Base-by-base conservation (phyloP, 2,888 invertebrate genomes). In the Andrena marginata region DNA sequence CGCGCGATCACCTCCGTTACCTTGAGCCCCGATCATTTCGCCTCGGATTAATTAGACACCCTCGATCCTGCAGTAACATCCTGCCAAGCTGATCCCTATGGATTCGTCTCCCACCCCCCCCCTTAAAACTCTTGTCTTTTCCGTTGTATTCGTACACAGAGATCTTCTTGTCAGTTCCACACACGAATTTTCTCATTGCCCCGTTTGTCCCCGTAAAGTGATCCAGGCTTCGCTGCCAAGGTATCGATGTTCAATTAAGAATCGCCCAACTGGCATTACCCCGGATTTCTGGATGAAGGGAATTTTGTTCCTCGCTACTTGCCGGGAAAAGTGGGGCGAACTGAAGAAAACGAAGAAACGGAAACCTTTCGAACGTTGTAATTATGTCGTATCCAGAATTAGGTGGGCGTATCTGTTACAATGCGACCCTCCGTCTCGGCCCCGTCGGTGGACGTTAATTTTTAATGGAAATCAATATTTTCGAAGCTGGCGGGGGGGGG, bases 1-100 rank as follows among this genome's bases (percentile, higher is more conserved):
- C 56, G 23, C 20, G 23, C 20, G 56, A 26, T 10, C 56, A 26
- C 56, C 56, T 56, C 26, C 56, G 26, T 56, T 56, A 56, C 10
- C 33, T n/a, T 63, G 26, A 54, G 35, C 72, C 20, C 16, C 33
- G 35, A 72, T 72, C 33, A n/a, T 10, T 33, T 26, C 35, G 42
- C 54, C 26, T 42, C 31, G 64, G 54, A 64, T 64, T 72, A 54
- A 72, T 72, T 72, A 54, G 64, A 64, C 63, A 64, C 64, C 29
- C 60, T n/a, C 29, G 60, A 56, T 7, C 29, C 33, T 8, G 7
- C 62, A 23, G 13, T 48, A 63, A 51, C n/a, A 16, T 13, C 10
- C 31, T 20, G 7, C n/a, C 16, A 7, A 10, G n/a, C 54, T 16
- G 54, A 26, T n/a, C n/a, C 20, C 51, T 6, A 5, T 4, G 8